phyloP scores from a whole-genome alignment of 2,888 invertebrate genomes.

The Synergus japonicus region DNA sequence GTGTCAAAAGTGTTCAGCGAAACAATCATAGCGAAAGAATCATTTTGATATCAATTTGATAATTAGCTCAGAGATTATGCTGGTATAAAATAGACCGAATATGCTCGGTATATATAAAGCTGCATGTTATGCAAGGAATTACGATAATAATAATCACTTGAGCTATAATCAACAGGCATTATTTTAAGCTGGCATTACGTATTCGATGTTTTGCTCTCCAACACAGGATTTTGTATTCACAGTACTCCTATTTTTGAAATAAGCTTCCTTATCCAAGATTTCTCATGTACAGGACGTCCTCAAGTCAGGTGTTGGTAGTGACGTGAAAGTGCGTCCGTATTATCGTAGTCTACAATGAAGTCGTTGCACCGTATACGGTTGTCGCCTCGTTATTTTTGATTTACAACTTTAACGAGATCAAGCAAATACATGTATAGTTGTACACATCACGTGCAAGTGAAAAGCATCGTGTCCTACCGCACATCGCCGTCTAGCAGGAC shows the following conservation, averaged over 20 bases:
- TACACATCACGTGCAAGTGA: conserved; percentile 21
- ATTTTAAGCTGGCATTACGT: too few relatives aligned
- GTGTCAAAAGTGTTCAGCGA: background rate
- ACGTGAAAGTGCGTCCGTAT: conserved; percentile 48
- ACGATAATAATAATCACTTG: too few relatives aligned
- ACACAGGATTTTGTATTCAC: too few relatives aligned
- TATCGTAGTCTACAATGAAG: conserved; percentile 47
- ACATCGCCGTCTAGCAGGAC: background rate
- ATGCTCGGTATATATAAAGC: too few relatives aligned
- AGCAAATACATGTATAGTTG: conserved; percentile 43
- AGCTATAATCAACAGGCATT: too few relatives aligned
- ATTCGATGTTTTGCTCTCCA: too few relatives aligned
- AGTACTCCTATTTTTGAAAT: background rate
- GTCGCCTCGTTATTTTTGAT: conserved; percentile 67
- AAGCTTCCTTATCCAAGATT: background rate
- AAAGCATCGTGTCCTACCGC: background rate
- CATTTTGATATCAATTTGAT: too few relatives aligned
- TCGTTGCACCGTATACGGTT: conserved; percentile 51
- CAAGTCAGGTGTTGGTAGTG: conserved; percentile 47
- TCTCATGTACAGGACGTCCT: conserved; percentile 19
- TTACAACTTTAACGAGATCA: conserved; percentile 65
- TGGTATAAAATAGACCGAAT: too few relatives aligned
- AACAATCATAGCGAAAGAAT: too few relatives aligned
- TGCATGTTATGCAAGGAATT: too few relatives aligned
- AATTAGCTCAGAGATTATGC: too few relatives aligned